phyloP scores from a whole-genome alignment of 2,888 invertebrate species.

The Teinopalpus imperialis region DNA sequence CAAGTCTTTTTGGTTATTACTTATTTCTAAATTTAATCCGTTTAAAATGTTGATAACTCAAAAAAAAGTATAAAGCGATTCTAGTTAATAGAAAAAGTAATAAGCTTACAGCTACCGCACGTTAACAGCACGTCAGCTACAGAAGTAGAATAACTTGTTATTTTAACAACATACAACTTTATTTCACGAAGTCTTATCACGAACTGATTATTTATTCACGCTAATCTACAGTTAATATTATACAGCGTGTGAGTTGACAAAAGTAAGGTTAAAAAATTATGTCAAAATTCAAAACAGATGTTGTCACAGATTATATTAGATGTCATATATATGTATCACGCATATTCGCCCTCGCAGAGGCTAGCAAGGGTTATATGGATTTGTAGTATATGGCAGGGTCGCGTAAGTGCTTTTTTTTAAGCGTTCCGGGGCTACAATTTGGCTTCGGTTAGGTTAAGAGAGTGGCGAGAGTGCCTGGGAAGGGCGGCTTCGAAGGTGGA shows the following conservation, averaged over 20 bases:
- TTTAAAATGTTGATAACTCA: too few relatives aligned
- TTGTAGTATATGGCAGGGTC: too few relatives aligned
- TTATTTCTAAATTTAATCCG: too few relatives aligned
- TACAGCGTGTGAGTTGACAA: slow-evolving; percentile 10
- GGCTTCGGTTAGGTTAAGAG: too few relatives aligned
- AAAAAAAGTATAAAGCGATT: background rate
- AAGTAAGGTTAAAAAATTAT: slow-evolving; percentile 25
- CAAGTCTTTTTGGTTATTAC: too few relatives aligned
- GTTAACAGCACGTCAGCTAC: slow-evolving; percentile 10
- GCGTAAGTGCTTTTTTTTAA: too few relatives aligned
- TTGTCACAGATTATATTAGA: slow-evolving; percentile 4
- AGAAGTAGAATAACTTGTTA: slow-evolving; percentile 13
- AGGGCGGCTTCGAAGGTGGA: too few relatives aligned
- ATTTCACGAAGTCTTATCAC: slow-evolving; percentile 21
- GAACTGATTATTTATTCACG: slow-evolving; percentile 24
- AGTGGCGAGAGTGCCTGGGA: too few relatives aligned
- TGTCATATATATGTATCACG: too few relatives aligned
- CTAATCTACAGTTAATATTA: slow-evolving; percentile 19
- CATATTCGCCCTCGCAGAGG: too few relatives aligned
- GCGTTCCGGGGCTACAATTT: too few relatives aligned
- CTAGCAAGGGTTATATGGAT: too few relatives aligned
- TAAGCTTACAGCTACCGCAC: slow-evolving; percentile 12
- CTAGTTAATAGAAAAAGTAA: background rate
- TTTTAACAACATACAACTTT: slow-evolving; percentile 14
- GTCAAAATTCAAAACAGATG: slow-evolving; percentile 19